phyloP scores from a whole-genome alignment of 1,140 invertebrate genomes.

The Triops longicaudatus region DNA sequence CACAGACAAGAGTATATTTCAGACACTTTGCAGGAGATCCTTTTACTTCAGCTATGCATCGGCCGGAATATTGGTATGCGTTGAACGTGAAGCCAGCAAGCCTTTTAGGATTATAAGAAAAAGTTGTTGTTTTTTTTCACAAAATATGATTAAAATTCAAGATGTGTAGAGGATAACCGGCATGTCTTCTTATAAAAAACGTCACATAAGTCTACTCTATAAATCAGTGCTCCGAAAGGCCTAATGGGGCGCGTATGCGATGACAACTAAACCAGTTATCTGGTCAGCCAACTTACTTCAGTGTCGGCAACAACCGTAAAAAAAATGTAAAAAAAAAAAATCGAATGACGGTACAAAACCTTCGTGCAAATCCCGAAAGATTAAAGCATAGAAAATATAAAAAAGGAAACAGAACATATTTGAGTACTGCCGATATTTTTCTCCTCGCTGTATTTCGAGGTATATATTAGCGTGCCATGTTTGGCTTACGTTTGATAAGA shows the following conservation, averaged over 20 bases:
- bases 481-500: constrained; percentile 6
- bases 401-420: not conserved
- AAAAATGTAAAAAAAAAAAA: not conserved
- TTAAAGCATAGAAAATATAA: too few species aligned
- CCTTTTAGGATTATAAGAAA: too few species aligned
- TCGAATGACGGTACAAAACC: not conserved
- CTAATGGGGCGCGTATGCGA: constrained; percentile 13
- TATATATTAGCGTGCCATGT: constrained; percentile 12
- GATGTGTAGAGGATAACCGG: not conserved
- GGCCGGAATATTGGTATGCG: too few species aligned
- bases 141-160: not conserved
- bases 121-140: too few species aligned
- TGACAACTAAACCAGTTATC: constrained; percentile 9
- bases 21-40: too few species aligned
- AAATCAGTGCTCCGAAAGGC: not conserved
- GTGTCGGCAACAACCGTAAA: not conserved
- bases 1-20: too few species aligned
- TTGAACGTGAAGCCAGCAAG: not conserved
- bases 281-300: not conserved
- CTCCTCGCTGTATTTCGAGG: not conserved
- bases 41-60: too few species aligned
- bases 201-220: not conserved
- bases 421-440: not conserved
- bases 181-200: not conserved
- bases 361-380: not conserved